A percentile compares a stretch with the other conserved stretches of the same genome.
These are phyloP conservation scores for Microplitis deprimator DNA, from an alignment of 2,888 invertebrate genomes.

Conservation along the genomic window DNA sequence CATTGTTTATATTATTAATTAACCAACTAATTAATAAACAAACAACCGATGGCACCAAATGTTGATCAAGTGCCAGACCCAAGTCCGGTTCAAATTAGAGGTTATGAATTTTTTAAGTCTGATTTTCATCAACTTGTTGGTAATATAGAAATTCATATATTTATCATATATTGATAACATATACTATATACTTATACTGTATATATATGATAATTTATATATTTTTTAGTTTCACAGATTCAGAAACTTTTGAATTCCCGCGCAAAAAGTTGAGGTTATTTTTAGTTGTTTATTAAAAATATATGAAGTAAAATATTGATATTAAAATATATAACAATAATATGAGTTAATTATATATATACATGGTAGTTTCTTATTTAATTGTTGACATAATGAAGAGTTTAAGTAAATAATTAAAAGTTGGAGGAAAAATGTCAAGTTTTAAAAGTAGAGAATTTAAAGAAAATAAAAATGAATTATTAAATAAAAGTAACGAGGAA, in stretches of 20 bases:
- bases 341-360: too few species aligned
- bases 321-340: background rate
- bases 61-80: too few species aligned
- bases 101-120: background rate
- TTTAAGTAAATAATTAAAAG: background rate
- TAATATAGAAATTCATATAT: background rate
- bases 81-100: background rate
- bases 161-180: background rate
- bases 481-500: background rate
- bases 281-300: background rate
- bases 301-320: background rate
- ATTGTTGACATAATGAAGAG: background rate
- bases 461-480: background rate
- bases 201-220: background rate
- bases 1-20: constrained; percentile 75
- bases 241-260: background rate
- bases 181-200: background rate
- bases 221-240: background rate
- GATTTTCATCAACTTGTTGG: background rate
- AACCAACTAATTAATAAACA: background rate
- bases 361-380: background rate
- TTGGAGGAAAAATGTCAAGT: too few species aligned
- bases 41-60: too few species aligned
- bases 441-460: background rate
- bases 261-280: background rate